Evolutionary conservation across 2,113 vertebrate species (phyloP), one percentile per base, ranked within the genome.

Genomic region (Misgurnus anguillicaudatus): DNA sequence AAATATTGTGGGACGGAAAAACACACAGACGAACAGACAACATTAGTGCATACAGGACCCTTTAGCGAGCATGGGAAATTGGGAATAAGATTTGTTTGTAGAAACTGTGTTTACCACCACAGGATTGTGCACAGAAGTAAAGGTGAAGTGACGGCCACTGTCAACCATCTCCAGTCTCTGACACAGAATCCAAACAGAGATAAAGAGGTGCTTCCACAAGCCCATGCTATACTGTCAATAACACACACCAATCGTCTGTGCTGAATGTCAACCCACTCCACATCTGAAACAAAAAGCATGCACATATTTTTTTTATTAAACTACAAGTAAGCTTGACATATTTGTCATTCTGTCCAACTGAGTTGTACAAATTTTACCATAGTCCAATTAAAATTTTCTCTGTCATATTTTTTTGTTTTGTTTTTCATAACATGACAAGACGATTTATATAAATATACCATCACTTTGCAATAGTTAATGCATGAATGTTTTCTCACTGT

Each of bases 261-360:
- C 48, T 91, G 19, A n/a, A 92, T 89, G 82, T 90, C 90, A 53
- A 93, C 92, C 93, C 93, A 94, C 86, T 94, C 93, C 70, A 93
- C 82, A 89, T 78, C 92, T 93, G 85, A 17, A 76, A 42, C 64
- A 9, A 81, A 38, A 51, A 24, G 48, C 4, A 8, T 4, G 48
- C 6, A n/a, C 2, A 14, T 51, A 5, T 14, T 14, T 4, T 51
- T 17, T 19, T 19, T 14, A 6, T 6, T 9, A 57, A 14, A 19
- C 17, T 57, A 2, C 14, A 13, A 14, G 13, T 51, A 51, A 51
- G 48, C 48, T 51, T 4, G 3, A 51, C 5, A 51, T 51, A 57
- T 11, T 41, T 31, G 68, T 6, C 24, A 31, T 31, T 31, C 24
- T 31, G 36, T 51, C 45, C 39, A 67, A 66, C 61, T 45, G 13